A percentile compares a stretch with the other conserved stretches of the same genome.
phyloP scores from a whole-genome alignment of 2,888 invertebrate genomes.

The Caenorhabditis imperialis region DNA sequence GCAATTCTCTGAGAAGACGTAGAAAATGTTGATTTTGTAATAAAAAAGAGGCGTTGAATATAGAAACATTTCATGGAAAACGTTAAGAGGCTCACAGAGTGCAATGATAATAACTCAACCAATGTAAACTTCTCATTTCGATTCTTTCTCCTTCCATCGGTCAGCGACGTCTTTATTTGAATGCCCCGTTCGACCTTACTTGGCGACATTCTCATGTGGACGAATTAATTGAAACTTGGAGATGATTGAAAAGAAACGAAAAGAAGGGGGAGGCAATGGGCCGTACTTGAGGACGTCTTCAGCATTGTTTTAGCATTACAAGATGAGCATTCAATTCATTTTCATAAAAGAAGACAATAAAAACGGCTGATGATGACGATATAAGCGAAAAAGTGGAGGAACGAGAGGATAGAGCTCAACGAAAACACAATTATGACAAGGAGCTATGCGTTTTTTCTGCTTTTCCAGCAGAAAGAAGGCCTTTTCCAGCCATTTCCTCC shows the following conservation, averaged over 20 bases:
- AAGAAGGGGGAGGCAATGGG: conserved; percentile 11
- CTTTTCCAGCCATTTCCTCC: no score
- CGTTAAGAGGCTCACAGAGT: no score
- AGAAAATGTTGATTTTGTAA: no score
- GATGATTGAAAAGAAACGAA: conserved; percentile 1
- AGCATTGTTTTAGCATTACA: no score
- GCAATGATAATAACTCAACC: no score
- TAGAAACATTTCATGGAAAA: no score
- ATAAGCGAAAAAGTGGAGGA: conserved; percentile 7
- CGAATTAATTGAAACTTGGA: conserved; percentile 38
- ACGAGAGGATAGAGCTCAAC: conserved; percentile 9
- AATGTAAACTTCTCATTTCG: no score
- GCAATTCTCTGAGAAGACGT: background rate
- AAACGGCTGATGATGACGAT: conserved; percentile 5
- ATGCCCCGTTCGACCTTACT: background rate
- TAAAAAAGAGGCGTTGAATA: no score
- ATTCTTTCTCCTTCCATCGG: background rate
- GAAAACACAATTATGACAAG: conserved; percentile 40
- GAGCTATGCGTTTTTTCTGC: conserved; percentile 6
- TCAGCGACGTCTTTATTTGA: conserved; percentile 8
- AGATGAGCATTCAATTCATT: no score
- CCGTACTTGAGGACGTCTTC: conserved; percentile 15
- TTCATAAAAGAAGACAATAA: conserved; percentile 1
- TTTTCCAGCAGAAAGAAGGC: background rate
- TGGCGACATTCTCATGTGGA: background rate